Evolutionary conservation across 2,797 vertebrate genomes (phyloP).

Genomic region (Xiphorhynchus erythropygius): DNA sequence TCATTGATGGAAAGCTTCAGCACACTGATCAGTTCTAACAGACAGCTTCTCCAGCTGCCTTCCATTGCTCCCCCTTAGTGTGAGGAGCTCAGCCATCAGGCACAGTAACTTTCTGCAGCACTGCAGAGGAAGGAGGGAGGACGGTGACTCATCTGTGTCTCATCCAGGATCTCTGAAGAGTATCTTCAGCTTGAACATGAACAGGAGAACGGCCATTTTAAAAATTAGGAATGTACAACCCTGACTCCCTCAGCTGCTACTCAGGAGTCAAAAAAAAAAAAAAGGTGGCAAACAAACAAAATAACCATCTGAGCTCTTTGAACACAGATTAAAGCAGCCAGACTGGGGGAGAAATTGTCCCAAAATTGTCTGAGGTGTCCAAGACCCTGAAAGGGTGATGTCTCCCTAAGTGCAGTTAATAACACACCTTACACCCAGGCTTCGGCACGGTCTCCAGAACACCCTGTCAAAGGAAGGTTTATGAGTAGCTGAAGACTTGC

Average conservation of each 20-base stretch:
- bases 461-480: background rate
- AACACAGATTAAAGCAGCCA: background rate
- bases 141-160: background rate
- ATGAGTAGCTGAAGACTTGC: background rate
- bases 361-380: background rate
- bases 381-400: background rate
- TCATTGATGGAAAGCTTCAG: background rate
- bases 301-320: background rate
- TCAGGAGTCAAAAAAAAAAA: background rate
- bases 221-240: background rate
- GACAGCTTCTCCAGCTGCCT: background rate
- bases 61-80: background rate
- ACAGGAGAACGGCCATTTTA: background rate
- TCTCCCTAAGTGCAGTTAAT: background rate
- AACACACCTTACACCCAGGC: background rate
- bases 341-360: rapidly evolving
- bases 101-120: background rate
- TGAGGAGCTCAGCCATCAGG: background rate
- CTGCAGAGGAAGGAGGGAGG: background rate
- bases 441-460: background rate
- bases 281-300: background rate
- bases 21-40: background rate
- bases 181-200: background rate
- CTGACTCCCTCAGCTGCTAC: background rate
- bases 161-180: background rate